Base-by-base conservation (phyloP, 1,140 invertebrate species). In the Rhynchophorus ferrugineus region DNA sequence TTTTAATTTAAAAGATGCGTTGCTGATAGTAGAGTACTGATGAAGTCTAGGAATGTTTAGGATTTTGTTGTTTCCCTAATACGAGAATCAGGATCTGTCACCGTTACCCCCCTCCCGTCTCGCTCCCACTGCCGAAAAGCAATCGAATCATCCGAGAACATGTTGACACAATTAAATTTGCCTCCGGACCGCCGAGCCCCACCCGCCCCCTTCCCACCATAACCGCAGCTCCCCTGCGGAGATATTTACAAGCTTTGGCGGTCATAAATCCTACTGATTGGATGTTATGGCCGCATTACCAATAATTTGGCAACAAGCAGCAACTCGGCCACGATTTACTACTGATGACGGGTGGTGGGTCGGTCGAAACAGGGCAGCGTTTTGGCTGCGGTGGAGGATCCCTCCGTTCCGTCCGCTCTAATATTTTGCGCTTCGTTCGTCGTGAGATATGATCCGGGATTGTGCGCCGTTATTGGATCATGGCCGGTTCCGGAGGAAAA, bases 241-340 rank as follows among this genome's bases (percentile, higher is more conserved):
- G 58, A 57, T 65, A 68, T 68, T 67, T 68, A 68, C 61, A 66
- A 65, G 61, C 56, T 53, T 60, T 43, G 51, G 49, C 56, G 46
- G 54, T 61, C 66, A 67, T 67, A 69, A 69, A 69, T 69, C 61
- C 58, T 50, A 54, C 61, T 69, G 65, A 69, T 69, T 69, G 67
- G 67, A 69, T 69, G 67, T 69, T 69, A 69, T 69, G 67, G 67
- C 56, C 67, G 64, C 66, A 64, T 65, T 67, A 67, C 59, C 61
- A 65, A 61, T 60, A 64, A 65, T 67, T 65, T 60, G 56, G n/a
- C n/a, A 51, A 62, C 63, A 60, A 52, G 63, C 24, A 41, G 43
- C 3, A 41, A 53, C 36, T 44, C 50, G n/a, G 34, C 44, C 42
- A 42, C 44, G 64, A 66, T 66, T 63, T 63, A 63, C 59, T 61